Evolutionary conservation across 2,888 invertebrate species (phyloP), one percentile per base, ranked within the genome.

Genomic region (Oligia latruncula): DNA sequence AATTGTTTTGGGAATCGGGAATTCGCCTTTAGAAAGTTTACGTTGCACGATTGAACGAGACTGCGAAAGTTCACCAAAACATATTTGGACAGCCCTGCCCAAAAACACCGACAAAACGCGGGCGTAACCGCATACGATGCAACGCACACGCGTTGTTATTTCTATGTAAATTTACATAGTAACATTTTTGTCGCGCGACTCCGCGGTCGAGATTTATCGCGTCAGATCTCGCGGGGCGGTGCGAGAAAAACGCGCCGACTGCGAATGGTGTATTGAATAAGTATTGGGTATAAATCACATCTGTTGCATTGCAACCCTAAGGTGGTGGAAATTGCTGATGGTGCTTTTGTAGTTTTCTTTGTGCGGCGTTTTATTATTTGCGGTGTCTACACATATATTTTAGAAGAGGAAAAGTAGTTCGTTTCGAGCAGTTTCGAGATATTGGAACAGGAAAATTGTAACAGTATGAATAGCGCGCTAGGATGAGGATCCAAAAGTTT

Each of bases 101-200:
- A 87, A 80, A 83, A 74, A 71, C 71, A 78, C 13, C 66, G 71
- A 72, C 78, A 81, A 84, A 81, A 87, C 62, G 40, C 68, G 71
- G 80, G 71, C 62, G 71, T 71, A 78, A 76, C 68, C 79, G 52
- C 80, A 81, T 66, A 73, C 82, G 72, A 89, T 90, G 89, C 88
- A 87, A 88, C 90, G 86, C 87, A 87, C 88, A 90, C 91, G 89
- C 75, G 90, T 94, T 94, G 88, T 96, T 95, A 96, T 96, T 95
- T 95, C 95, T 94, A 94, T 94, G 94, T 92, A 94, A 95, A 96
- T 96, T 95, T 94, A 93, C 95, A 95, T 96, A 96, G 96, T 96
- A 95, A 96, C 95, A 96, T 95, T 96, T 96, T 96, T 96, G 96
- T 95, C 95, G 95, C 94, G 92, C 92, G 92, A 94, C 93, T 95